These are phyloP conservation scores for Anas acuta DNA, from an alignment of 2,797 vertebrate species.

Conservation along the genomic window DNA sequence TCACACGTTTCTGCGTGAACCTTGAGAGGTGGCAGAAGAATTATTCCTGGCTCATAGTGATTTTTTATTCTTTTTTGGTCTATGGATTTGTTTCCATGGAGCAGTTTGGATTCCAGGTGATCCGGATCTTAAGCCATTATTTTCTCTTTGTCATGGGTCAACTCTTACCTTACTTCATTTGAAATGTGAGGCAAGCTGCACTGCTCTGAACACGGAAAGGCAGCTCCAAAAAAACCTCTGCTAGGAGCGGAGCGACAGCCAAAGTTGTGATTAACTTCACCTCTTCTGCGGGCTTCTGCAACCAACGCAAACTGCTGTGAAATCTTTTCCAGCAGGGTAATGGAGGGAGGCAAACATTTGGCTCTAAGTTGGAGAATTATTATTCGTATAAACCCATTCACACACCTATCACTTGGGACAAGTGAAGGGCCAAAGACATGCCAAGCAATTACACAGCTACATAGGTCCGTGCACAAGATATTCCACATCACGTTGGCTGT, in stretches of 20 bases:
- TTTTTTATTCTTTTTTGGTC: background rate
- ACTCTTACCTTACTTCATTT: constrained; percentile 4
- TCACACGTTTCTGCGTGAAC: background rate
- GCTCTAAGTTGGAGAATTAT: constrained; percentile 71
- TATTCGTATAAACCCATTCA: constrained; percentile 74
- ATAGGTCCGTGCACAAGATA: constrained; percentile 66
- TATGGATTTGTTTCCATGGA: background rate
- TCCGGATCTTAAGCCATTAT: background rate
- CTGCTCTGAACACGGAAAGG: background rate
- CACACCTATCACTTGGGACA: constrained; percentile 75
- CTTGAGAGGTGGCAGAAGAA: background rate
- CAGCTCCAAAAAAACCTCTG: constrained; percentile 32
- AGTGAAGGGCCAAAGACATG: constrained; percentile 70
- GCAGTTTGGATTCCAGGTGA: background rate
- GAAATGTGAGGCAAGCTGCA: constrained; percentile 20
- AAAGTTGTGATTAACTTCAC: constrained; percentile 73
- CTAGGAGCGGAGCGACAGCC: constrained; percentile 60
- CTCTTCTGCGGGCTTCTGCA: constrained; percentile 34
- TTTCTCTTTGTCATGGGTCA: background rate
- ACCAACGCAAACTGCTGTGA: constrained; percentile 48
- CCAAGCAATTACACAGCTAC: constrained; percentile 73
- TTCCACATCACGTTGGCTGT: constrained; percentile 40
- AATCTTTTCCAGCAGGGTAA: constrained; percentile 65
- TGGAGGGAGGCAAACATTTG: constrained; percentile 64
- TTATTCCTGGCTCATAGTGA: background rate